phyloP scores from a whole-genome alignment of 2,888 invertebrate species.

The Cerastis leucographa region DNA sequence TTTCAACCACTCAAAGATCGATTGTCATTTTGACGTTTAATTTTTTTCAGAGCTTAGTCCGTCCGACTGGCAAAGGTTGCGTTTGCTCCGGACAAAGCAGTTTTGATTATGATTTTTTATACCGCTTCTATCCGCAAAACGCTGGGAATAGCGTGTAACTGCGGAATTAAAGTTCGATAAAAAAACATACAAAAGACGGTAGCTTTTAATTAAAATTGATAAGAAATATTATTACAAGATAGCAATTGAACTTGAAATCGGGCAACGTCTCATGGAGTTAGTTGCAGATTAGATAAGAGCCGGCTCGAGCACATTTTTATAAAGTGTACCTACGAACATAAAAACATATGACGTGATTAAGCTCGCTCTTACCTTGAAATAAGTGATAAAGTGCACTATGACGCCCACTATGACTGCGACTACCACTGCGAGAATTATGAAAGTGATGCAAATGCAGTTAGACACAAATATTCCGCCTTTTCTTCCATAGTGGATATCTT shows the following conservation, averaged over 20 bases:
- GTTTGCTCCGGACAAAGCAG: slow-evolving; percentile 40
- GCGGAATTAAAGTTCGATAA: slow-evolving; percentile 68
- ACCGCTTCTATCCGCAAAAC: slow-evolving; percentile 47
- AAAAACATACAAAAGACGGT: slow-evolving; percentile 47
- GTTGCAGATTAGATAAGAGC: slow-evolving; percentile 56
- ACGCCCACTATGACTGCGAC: slow-evolving; percentile 83
- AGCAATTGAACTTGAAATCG: slow-evolving; percentile 67
- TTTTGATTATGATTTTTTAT: slow-evolving; percentile 35
- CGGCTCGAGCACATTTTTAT: slow-evolving; percentile 21
- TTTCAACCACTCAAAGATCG: slow-evolving; percentile 51
- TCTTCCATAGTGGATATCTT: slow-evolving; percentile 90
- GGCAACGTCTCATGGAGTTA: slow-evolving; percentile 52
- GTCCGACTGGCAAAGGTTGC: slow-evolving; percentile 36
- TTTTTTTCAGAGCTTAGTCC: slow-evolving; percentile 41
- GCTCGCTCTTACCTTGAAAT: slow-evolving; percentile 79
- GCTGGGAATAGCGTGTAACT: slow-evolving; percentile 59
- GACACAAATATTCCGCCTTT: slow-evolving; percentile 92
- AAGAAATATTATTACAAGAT: slow-evolving; percentile 62
- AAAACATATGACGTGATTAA: slow-evolving; percentile 38
- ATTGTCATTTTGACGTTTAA: slow-evolving; percentile 66
- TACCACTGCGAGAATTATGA: slow-evolving; percentile 80
- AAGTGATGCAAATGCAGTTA: slow-evolving; percentile 89
- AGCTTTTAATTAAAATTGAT: slow-evolving; percentile 61
- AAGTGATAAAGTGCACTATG: slow-evolving; percentile 86
- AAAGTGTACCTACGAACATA: slow-evolving; percentile 22